Percentiles rank a stretch among this genome's conserved stretches.
Evolutionary conservation across 2,113 vertebrate species (phyloP).

Genomic region (Galemys pyrenaicus): DNA sequence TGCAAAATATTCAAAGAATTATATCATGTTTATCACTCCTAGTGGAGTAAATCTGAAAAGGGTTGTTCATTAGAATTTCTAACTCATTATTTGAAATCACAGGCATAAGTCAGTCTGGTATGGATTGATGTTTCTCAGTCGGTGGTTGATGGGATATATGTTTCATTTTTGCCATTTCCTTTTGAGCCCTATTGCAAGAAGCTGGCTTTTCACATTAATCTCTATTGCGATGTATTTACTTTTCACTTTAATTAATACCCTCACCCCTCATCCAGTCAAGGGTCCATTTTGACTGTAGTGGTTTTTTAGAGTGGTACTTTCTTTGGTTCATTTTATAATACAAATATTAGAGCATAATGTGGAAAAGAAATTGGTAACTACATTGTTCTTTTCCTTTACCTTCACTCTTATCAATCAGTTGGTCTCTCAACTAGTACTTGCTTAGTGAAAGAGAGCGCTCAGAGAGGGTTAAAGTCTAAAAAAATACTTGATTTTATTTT

Average conservation of each 20-base stretch:
- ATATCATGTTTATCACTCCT: background rate
- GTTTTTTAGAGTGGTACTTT: background rate
- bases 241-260: background rate
- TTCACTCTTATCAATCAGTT: background rate
- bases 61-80: background rate
- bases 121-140: background rate
- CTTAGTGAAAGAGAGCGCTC: background rate
- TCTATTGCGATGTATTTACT: background rate
- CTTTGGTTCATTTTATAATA: background rate
- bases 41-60: background rate
- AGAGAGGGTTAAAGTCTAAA: background rate
- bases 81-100: background rate
- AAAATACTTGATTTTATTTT: background rate
- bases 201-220: background rate
- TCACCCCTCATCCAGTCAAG: background rate
- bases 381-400: background rate
- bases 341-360: background rate
- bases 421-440: background rate
- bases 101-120: background rate
- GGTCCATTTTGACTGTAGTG: background rate
- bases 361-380: background rate
- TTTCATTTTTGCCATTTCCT: slow-evolving; percentile 23
- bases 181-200: background rate
- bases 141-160: background rate
- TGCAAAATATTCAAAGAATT: slow-evolving; percentile 26